These are phyloP conservation scores for Cataglyphis livida DNA, from an alignment of 2,888 invertebrate genomes.

Conservation along the genomic window DNA sequence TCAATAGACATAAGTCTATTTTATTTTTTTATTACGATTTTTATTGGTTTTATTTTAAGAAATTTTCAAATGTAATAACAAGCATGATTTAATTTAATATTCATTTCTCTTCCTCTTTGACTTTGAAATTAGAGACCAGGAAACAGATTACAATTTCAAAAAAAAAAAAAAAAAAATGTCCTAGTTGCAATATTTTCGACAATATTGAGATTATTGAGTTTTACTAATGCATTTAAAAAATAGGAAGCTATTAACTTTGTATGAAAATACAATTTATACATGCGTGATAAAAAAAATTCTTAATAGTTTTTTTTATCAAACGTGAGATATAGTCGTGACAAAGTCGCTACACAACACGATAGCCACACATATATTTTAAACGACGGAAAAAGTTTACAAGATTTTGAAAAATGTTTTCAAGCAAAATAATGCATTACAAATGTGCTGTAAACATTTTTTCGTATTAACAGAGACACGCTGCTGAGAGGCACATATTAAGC, in stretches of 20 bases:
- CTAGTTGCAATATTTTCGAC: not conserved
- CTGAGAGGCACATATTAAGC: slow-evolving; percentile 30
- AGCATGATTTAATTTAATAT: not conserved
- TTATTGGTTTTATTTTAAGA: not conserved
- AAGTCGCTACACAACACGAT: slow-evolving; percentile 12
- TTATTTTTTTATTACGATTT: not conserved
- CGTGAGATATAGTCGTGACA: not conserved
- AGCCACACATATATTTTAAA: slow-evolving; percentile 11
- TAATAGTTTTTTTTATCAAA: not conserved
- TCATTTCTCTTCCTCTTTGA: not conserved
- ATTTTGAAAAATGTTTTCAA: slow-evolving; percentile 10
- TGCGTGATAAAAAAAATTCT: not conserved
- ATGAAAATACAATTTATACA: not conserved
- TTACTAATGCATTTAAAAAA: not conserved
- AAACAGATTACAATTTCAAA: not conserved
- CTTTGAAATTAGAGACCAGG: not conserved
- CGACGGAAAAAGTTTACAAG: not conserved
- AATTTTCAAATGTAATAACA: not conserved
- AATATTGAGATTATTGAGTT: slow-evolving; percentile 14
- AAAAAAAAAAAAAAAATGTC: not conserved
- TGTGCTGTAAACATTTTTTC: not conserved
- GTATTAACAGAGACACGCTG: slow-evolving; percentile 7
- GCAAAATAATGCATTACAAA: slow-evolving; percentile 4
- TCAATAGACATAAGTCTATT: not conserved
- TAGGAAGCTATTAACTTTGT: not conserved